Conservation (phyloP, 2,113 vertebrate species). For the Cephalopterus ornatus region DNA sequence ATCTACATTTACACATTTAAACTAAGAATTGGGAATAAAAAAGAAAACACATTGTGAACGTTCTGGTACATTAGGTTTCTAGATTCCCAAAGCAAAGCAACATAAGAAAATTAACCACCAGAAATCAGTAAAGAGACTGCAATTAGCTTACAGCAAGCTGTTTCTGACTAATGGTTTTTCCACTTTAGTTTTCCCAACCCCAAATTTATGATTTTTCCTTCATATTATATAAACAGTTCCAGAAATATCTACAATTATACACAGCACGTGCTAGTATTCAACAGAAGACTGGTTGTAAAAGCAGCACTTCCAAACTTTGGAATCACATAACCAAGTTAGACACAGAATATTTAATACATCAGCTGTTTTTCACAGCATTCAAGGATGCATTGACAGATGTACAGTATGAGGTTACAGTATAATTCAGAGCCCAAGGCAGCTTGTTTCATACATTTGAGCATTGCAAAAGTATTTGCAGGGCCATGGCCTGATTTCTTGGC, state of each 20-base stretch:
- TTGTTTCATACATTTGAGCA: not conserved
- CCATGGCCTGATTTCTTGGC: not conserved
- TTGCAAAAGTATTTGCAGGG: not conserved
- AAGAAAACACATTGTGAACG: conserved; percentile 25
- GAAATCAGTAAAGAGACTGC: conserved; percentile 22
- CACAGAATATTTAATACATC: not conserved
- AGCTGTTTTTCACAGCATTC: not conserved
- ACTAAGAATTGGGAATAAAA: not conserved
- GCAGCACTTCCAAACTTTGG: not conserved
- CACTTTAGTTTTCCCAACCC: not conserved
- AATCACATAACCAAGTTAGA: not conserved
- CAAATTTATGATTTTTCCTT: conserved; percentile 1
- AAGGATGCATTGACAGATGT: not conserved
- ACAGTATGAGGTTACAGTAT: not conserved
- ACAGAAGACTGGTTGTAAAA: not conserved
- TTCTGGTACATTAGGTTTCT: conserved; percentile 36
- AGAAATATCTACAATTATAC: not conserved
- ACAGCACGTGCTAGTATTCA: not conserved
- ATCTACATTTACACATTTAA: not conserved
- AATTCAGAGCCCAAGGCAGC: not conserved
- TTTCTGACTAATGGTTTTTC: conserved; percentile 29
- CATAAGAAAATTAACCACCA: conserved; percentile 33
- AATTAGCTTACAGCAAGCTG: conserved; percentile 48
- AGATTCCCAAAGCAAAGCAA: conserved; percentile 45
- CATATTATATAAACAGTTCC: not conserved